Evolutionary conservation across 2,113 vertebrate species (phyloP), one percentile per base, ranked within the genome.

Genomic region (Urocolius indicus): DNA sequence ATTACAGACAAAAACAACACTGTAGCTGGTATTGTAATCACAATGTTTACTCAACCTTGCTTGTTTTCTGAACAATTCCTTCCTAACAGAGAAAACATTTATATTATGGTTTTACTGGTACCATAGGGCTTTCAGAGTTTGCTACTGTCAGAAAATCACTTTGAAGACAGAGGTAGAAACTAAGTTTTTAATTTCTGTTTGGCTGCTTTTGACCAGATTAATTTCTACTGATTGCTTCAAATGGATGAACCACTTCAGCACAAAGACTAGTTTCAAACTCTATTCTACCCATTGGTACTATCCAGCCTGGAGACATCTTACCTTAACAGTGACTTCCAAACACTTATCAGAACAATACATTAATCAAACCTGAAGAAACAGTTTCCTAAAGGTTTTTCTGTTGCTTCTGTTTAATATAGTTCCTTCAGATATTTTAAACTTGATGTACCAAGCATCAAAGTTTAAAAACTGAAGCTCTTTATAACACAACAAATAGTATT

Each of bases 51-150:
- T 88, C 66, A 92, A 92, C 23, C 49, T 65, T 27, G 21, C 23
- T 90, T 83, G 85, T 79, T 91, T 84, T 74, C 34, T 59, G 29
- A 92, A 81, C 41, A 94, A 84, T 55, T 63, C 80, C 76, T 84
- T 86, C 55, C 38, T 89, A 89, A 57, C 34, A 62, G 54, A 93
- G 24, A 24, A 66, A 48, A 67, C 11, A 72, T 19, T 90, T 75
- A 48, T 61, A 68, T 83, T 36, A 58, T 4, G 5, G 62, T 73
- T 81, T 84, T 49, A 66, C 19, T 71, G 34, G 62, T 79, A 65
- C 87, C 32, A 30, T 15, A 65, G 4, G 27, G n/a, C 34, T 89
- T 82, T 19, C 62, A 59, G 26, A 75, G 26, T 29, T 61, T 71
- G 61, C 57, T 59, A 66, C 51, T 82, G 22, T 72, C 52, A 89